Percentiles rank a stretch among this genome's conserved stretches.
phyloP scores from a whole-genome alignment of 2,797 vertebrate genomes.

The Eulemur mongoz region DNA sequence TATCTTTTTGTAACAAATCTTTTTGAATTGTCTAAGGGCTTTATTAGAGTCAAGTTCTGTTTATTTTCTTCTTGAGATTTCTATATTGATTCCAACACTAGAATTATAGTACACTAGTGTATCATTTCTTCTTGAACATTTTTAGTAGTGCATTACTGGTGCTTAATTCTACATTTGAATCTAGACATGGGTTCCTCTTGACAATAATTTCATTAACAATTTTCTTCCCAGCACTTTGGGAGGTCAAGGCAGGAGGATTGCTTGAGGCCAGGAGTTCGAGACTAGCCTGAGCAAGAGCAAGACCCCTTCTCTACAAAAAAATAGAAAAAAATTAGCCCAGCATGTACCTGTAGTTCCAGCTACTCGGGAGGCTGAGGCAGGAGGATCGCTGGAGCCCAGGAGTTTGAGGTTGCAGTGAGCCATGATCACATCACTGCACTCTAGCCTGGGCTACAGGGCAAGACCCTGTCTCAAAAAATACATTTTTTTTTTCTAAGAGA shows the following conservation, averaged over 20 bases:
- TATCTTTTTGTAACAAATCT: conserved; percentile 31
- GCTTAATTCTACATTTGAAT: conserved; percentile 42
- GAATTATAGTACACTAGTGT: conserved; percentile 48
- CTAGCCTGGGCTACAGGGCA: background rate
- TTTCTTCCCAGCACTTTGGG: background rate
- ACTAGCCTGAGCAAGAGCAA: background rate
- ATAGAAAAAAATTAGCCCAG: background rate
- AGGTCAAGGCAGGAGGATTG: background rate
- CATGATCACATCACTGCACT: too few species aligned
- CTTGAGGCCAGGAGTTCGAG: background rate
- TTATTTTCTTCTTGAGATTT: conserved; percentile 61
- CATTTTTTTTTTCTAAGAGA: background rate
- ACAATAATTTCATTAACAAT: background rate
- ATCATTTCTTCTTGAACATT: conserved; percentile 39
- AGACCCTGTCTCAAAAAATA: background rate
- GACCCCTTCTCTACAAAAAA: background rate
- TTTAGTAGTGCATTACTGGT: background rate
- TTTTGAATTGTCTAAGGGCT: conserved; percentile 17
- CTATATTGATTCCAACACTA: conserved; percentile 40
- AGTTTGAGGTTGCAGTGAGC: background rate
- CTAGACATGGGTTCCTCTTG: background rate
- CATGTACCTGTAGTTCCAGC: background rate
- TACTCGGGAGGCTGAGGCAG: background rate
- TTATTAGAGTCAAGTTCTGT: conserved; percentile 53
- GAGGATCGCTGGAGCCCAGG: background rate